Evolutionary conservation across 2,113 vertebrate genomes (phyloP).

Genomic region (Saguinus imperator): DNA sequence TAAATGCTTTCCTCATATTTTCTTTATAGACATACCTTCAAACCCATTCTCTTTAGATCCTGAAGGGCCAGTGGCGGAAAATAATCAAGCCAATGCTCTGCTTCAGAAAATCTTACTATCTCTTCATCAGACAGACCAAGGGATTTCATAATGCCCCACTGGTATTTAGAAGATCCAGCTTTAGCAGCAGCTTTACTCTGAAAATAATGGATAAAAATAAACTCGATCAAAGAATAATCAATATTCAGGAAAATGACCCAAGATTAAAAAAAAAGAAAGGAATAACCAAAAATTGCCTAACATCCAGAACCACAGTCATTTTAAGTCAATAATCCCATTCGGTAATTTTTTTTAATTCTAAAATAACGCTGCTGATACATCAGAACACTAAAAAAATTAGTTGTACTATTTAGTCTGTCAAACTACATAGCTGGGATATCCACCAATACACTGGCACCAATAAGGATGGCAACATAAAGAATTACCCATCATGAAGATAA

Average conservation of each 20-base stretch:
- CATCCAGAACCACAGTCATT: conserved; percentile 35
- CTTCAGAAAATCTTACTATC: conserved; percentile 91
- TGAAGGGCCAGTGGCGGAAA: conserved; percentile 94
- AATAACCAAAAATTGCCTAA: not conserved
- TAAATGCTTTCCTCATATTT: not conserved
- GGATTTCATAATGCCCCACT: conserved; percentile 98
- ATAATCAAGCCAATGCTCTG: conserved; percentile 97
- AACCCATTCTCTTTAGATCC: conserved; percentile 95
- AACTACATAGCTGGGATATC: not conserved
- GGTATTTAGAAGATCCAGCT: conserved; percentile 90
- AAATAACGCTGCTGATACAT: not conserved
- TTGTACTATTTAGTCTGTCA: not conserved
- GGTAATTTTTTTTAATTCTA: not conserved
- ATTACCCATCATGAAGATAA: not conserved
- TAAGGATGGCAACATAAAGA: not conserved
- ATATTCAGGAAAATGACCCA: not conserved
- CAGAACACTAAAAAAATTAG: not conserved
- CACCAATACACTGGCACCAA: not conserved
- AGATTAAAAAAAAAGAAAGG: not conserved
- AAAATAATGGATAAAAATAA: conserved; percentile 28
- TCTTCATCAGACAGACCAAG: conserved; percentile 93
- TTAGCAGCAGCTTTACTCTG: conserved; percentile 97
- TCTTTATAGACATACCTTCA: conserved; percentile 89
- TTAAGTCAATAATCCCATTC: conserved; percentile 4
- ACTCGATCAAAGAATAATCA: not conserved